Conservation (phyloP, 2,113 vertebrate genomes). For the Crotalus viridis region DNA sequence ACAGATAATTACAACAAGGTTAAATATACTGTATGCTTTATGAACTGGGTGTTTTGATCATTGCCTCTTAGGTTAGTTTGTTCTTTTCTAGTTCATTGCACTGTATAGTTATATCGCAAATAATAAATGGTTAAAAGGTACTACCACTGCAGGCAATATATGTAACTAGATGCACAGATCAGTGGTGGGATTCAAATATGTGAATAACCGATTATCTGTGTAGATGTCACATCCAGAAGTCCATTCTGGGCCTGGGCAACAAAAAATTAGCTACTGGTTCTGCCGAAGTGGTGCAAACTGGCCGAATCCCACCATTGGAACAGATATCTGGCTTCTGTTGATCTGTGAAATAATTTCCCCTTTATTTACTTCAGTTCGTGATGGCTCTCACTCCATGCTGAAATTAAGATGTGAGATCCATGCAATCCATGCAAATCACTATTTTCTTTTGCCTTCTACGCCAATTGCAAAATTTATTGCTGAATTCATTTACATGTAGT, state of each 20-base stretch:
- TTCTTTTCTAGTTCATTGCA: slow-evolving; percentile 48
- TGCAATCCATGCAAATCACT: background rate
- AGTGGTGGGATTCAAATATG: too few relatives aligned
- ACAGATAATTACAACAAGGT: background rate
- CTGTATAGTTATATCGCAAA: slow-evolving; percentile 29
- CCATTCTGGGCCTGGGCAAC: too few relatives aligned
- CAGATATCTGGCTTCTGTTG: slow-evolving; percentile 26
- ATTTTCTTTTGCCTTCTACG: background rate
- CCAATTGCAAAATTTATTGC: background rate
- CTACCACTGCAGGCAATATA: slow-evolving; percentile 41
- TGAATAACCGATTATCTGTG: too few relatives aligned
- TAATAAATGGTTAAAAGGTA: slow-evolving; percentile 43
- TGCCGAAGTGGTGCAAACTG: too few relatives aligned
- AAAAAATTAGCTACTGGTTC: too few relatives aligned
- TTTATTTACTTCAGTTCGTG: slow-evolving; percentile 19
- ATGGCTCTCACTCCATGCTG: background rate
- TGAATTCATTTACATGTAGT: background rate
- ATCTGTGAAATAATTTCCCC: slow-evolving; percentile 23
- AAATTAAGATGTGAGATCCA: background rate
- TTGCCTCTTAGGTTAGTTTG: slow-evolving; percentile 47
- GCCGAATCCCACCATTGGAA: background rate
- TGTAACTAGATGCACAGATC: slow-evolving; percentile 23
- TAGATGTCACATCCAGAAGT: too few relatives aligned
- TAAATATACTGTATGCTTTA: slow-evolving; percentile 29
- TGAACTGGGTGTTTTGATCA: slow-evolving; percentile 39